Base-by-base conservation (phyloP, 2,113 vertebrate genomes). In the Pholis gunnellus region DNA sequence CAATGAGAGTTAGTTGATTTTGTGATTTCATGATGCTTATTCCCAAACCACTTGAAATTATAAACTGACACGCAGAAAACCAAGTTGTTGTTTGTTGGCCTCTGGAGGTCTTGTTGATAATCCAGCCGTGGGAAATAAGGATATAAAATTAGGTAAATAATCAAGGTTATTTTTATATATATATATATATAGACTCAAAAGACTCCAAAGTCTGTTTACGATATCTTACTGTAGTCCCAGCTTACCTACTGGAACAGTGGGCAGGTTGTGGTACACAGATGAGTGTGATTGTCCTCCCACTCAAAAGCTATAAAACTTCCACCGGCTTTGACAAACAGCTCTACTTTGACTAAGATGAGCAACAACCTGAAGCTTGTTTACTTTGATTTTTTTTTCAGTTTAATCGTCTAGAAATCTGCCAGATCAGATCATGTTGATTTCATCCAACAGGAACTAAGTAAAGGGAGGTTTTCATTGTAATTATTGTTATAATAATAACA, bases 191-290 rank as follows among this genome's bases (percentile, higher is more conserved):
- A 42, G 11, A 56, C 6, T 72, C 9, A 5, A 22, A 48, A 59
- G 44, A 8, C 40, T 59, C 25, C n/a, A 59, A 2, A 18, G 3
- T 46, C 5, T 79, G 54, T 78, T 80, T 66, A 69, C 50, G 78
- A 38, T 81, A 59, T 79, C 5, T 9, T 42, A 65, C 56, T 64
- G 42, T 68, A 17, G 42, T 67, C n/a, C 52, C 67, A 82, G 79
- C 60, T 1, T 10, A 56, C 22, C 71, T 86, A 86, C 82, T 86
- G 91, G 90, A 92, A 91, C 72, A 77, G 88, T 83, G 85, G 80
- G 89, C 64, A 72, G 88, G 38, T 79, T 80, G 66, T 80, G 86
- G 64, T 88, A 42, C 63, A 78, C 75, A 90, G 77, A 92, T 90
- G 87, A 93, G n/a, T 78, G 78, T 54, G 6, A 64, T 1, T 13